These are phyloP conservation scores for Ophioninae sp. DNA, from an alignment of 2,888 invertebrate genomes.

Conservation along the genomic window DNA sequence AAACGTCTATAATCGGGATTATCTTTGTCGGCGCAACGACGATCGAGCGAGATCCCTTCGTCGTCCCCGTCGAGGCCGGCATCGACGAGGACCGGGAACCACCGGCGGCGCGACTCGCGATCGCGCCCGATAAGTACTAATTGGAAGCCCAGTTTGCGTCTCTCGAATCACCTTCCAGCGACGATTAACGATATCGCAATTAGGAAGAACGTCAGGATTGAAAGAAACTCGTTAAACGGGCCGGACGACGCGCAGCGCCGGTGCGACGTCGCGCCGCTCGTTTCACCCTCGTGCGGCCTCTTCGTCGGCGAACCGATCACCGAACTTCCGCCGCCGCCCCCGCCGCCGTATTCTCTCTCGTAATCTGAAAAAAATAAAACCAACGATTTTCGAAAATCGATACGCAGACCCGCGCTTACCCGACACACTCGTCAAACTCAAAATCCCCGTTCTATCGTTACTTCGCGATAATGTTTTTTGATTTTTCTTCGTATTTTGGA, in stretches of 20 bases:
- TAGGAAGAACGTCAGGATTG: constrained; percentile 71
- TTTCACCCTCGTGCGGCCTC: constrained; percentile 67
- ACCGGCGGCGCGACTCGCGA: constrained; percentile 50
- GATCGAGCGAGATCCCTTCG: neutral
- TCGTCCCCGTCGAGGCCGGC: neutral
- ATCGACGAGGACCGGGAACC: constrained; percentile 18
- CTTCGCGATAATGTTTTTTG: no score
- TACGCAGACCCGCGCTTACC: neutral
- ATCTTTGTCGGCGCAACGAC: neutral
- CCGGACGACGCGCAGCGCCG: neutral
- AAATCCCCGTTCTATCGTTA: no score
- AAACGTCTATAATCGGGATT: constrained; percentile 5
- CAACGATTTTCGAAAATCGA: constrained; percentile 19
- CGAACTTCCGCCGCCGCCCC: constrained; percentile 55
- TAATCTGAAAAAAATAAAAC: constrained; percentile 75
- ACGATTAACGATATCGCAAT: constrained; percentile 71
- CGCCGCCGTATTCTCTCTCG: constrained; percentile 71
- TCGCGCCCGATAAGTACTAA: constrained; percentile 73
- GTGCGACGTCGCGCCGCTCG: constrained; percentile 50
- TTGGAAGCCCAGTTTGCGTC: constrained; percentile 76
- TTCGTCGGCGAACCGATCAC: constrained; percentile 68
- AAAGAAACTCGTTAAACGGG: constrained; percentile 62
- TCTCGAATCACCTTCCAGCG: constrained; percentile 75
- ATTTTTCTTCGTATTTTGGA: no score
- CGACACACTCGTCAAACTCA: no score